Percentiles rank a stretch among this genome's conserved stretches.
These are phyloP conservation scores for Champsocephalus gunnari DNA, from an alignment of 2,797 vertebrate genomes.

Conservation along the genomic window DNA sequence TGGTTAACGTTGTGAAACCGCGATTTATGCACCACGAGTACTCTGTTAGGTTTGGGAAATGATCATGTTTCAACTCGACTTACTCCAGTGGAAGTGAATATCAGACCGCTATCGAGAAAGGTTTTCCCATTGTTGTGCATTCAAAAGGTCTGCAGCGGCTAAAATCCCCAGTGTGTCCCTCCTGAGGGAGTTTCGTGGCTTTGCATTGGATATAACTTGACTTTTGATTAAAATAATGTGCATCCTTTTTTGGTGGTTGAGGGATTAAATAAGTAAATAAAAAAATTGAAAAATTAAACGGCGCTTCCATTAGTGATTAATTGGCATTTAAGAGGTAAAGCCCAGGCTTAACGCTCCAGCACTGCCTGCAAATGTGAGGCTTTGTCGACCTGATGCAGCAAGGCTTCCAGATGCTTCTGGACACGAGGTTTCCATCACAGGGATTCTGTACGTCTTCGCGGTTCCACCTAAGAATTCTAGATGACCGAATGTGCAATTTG, in stretches of 20 bases:
- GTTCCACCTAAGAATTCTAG: constrained; percentile 8
- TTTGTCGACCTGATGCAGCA: constrained; percentile 44
- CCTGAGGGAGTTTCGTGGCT: no score
- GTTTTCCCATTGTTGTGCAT: neutral
- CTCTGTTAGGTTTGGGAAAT: no score
- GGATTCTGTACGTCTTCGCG: constrained; percentile 28
- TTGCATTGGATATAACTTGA: no score
- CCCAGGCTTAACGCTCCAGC: constrained; percentile 60
- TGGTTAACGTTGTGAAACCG: no score
- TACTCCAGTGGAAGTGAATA: neutral
- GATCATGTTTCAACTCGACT: no score
- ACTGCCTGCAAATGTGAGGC: constrained; percentile 55
- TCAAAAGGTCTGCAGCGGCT: no score
- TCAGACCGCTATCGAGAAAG: no score
- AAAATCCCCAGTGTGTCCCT: no score
- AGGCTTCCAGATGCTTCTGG: constrained; percentile 30
- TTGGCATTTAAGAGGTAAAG: constrained; percentile 74
- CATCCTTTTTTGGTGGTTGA: constrained; percentile 14
- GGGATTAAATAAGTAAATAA: neutral
- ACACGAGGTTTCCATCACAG: constrained; percentile 34
- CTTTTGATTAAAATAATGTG: constrained; percentile 16
- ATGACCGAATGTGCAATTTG: constrained; percentile 1
- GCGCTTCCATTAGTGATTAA: constrained; percentile 63
- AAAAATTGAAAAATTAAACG: constrained; percentile 4
- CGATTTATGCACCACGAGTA: no score